Conservation (phyloP, 2,888 invertebrate species). For the Tridacna crocea region DNA sequence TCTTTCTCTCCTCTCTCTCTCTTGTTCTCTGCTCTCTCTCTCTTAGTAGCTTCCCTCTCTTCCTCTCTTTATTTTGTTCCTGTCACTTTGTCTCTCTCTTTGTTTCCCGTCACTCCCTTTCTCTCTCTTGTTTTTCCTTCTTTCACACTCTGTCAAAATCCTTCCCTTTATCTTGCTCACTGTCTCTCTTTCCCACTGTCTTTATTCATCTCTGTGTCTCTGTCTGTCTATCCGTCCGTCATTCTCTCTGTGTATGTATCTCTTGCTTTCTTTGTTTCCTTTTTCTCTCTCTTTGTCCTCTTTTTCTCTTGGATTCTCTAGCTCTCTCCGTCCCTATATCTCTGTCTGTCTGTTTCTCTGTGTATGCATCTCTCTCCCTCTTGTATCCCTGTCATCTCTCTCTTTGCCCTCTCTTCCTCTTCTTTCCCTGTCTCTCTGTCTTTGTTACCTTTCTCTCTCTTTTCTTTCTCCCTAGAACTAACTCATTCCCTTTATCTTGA, state of each 20-base stretch:
- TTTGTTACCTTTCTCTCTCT: not conserved
- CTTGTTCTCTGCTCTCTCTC: no score
- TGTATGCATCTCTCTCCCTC: no score
- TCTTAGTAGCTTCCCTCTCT: no score
- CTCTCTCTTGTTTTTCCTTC: no score
- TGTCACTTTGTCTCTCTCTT: not conserved
- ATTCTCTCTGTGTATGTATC: not conserved
- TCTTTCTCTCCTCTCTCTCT: no score
- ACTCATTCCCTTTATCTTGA: not conserved
- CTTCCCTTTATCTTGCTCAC: no score
- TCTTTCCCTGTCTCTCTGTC: not conserved
- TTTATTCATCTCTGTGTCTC: not conserved
- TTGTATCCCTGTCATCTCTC: not conserved
- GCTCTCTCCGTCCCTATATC: not conserved
- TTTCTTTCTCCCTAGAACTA: not conserved
- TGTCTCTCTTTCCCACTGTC: not conserved
- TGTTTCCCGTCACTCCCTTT: no score
- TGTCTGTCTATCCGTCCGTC: not conserved
- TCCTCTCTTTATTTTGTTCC: not conserved
- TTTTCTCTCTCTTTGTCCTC: not conserved
- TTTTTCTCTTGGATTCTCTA: not conserved
- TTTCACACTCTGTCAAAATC: no score
- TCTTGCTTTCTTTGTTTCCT: not conserved
- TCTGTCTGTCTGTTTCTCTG: no score
- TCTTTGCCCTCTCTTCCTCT: not conserved